Conservation (phyloP, 2,113 vertebrate genomes). For the Phyllostomus discolor region DNA sequence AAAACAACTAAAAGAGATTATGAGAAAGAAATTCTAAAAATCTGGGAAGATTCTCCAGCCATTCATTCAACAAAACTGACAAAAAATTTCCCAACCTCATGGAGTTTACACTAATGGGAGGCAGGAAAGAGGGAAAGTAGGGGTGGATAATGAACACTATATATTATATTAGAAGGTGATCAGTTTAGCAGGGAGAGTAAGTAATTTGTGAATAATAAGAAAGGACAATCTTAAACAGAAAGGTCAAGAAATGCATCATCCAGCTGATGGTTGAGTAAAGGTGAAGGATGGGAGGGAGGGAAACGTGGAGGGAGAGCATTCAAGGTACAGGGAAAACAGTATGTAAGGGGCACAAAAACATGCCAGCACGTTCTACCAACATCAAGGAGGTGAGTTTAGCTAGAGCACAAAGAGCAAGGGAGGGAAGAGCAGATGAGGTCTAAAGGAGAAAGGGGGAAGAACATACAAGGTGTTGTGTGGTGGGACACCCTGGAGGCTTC, state of each 20-base stretch:
- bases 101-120: background rate
- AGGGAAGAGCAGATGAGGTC: too few relatives aligned
- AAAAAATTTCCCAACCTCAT: background rate
- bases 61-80: background rate
- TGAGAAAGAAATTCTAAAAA: background rate
- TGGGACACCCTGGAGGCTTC: fast-evolving
- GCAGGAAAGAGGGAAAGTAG: fast-evolving
- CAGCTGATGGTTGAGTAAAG: background rate
- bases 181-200: background rate
- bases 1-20: background rate
- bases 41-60: background rate
- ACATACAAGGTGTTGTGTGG: fast-evolving
- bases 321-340: background rate
- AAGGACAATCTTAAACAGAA: background rate
- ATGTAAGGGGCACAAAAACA: background rate
- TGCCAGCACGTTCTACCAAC: background rate
- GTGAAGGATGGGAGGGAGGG: background rate
- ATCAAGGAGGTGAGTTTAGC: background rate
- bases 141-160: background rate
- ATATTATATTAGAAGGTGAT: background rate
- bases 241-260: background rate
- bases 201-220: background rate
- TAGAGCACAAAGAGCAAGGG: background rate
- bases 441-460: background rate
- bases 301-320: background rate